Evolutionary conservation across 2,888 invertebrate species (phyloP), one percentile per base, ranked within the genome.

Genomic region (Nowickia ferox): DNA sequence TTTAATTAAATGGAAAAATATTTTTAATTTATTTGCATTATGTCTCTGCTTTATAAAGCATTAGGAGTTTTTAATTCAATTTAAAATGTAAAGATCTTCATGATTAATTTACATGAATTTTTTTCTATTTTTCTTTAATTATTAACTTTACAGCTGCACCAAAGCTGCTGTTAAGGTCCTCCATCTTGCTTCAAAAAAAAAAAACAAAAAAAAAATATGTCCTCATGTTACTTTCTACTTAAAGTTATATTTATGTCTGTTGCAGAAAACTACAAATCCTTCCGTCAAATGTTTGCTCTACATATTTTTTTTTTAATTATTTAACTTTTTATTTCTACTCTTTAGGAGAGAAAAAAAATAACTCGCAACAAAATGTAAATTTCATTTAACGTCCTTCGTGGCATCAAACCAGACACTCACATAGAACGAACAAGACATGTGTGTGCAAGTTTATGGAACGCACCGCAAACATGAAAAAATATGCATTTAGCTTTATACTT

Each of bases 291-390:
- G 74, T 82, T 78, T 85, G 77, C 69, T 84, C 79, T 84, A 84
- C 69, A 79, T 79, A 44, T 71, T 78, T 55, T 55, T 30, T 19
- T 53, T 66, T 30, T 65, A n/a, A 17, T 53, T 65, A 13, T 53
- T 55, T 55, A 17, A 19, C 22, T 30, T 48, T n/a, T n/a, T 59
- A 59, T 78, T 42, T 51, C 13, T 46, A 19, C 11, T 76, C 11
- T 76, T 44, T 30, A 13, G 5, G 2, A 42, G 40, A 19, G 40
- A 68, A 51, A 66, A 55, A 63, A 57, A 57, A 38, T 75, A 79
- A 72, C 87, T 87, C 59, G 79, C 66, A 80, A 87, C 86, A 84
- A 87, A 87, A 87, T 88, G 87, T 82, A 88, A 88, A 87, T 87
- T 87, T 87, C 74, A 86, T 87, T 87, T 87, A 83, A 80, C 82